A percentile compares a stretch with the other conserved stretches of the same genome.
phyloP scores from a whole-genome alignment of 2,797 vertebrate genomes.

The Tenualosa thibaudeaui region DNA sequence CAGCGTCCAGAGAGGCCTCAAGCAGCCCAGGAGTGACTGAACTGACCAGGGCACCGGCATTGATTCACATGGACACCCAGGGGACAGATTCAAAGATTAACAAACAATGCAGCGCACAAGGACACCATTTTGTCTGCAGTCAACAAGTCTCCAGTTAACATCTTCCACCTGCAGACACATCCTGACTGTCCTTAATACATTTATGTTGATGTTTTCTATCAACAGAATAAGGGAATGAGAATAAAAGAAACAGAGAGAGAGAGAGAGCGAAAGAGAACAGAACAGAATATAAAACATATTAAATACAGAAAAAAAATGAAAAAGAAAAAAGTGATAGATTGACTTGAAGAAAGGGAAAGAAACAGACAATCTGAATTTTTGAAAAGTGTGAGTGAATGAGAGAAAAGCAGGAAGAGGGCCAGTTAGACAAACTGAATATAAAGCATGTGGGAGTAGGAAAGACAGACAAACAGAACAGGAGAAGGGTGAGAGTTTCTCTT shows the following conservation, averaged over 20 bases:
- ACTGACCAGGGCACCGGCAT: neutral
- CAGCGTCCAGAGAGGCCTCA: neutral
- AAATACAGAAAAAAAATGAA: too few species aligned
- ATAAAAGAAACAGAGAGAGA: too few species aligned
- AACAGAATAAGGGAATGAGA: too few species aligned
- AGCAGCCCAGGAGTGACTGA: constrained; percentile 17
- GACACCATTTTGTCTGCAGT: constrained; percentile 6
- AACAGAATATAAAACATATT: too few species aligned
- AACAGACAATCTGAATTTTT: too few species aligned
- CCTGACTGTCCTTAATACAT: neutral
- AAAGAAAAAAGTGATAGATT: too few species aligned
- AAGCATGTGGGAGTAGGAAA: neutral
- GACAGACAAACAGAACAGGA: neutral
- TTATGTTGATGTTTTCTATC: too few species aligned
- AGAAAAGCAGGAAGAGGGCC: neutral
- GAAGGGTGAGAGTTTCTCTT: neutral
- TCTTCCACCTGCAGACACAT: neutral
- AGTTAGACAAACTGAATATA: neutral
- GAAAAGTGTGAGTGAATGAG: neutral
- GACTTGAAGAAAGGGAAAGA: too few species aligned
- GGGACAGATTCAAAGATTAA: neutral
- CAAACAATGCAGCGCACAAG: neutral
- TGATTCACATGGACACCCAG: neutral
- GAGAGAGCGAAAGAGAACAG: too few species aligned
- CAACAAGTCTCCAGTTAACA: constrained; percentile 4